A percentile compares a stretch with the other conserved stretches of the same genome.
phyloP scores from a whole-genome alignment of 2,113 vertebrate genomes.

The Centropus bengalensis region DNA sequence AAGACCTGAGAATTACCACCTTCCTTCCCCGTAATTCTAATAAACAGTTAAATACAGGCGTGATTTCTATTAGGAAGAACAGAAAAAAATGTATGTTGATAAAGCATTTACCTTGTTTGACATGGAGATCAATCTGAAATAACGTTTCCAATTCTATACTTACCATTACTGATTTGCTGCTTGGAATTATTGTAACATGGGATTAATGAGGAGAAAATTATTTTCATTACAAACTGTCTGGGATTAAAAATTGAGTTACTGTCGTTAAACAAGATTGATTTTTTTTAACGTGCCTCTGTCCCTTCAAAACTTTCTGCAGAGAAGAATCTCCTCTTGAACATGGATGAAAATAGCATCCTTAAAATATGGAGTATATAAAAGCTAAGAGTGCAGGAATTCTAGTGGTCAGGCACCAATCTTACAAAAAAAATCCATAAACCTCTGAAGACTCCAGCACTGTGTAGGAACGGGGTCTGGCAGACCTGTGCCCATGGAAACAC shows the following conservation, averaged over 20 bases:
- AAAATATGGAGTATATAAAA: neutral
- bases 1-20: slow-evolving; percentile 10
- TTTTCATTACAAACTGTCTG: slow-evolving; percentile 10
- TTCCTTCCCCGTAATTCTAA: neutral
- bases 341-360: neutral
- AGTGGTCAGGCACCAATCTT: neutral
- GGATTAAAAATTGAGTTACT: neutral
- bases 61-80: neutral
- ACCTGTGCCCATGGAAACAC: neutral
- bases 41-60: neutral
- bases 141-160: neutral
- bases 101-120: slow-evolving; percentile 28
- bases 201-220: slow-evolving; percentile 12
- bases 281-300: neutral
- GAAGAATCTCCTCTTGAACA: neutral
- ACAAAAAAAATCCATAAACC: neutral
- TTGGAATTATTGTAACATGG: slow-evolving; percentile 16
- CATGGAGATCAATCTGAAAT: slow-evolving; percentile 39
- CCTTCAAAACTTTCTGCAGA: neutral
- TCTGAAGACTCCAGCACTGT: neutral
- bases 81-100: neutral
- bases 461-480: neutral
- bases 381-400: neutral
- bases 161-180: slow-evolving; percentile 22
- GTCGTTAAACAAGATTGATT: neutral